Percentiles rank a stretch among this genome's conserved stretches.
These are phyloP conservation scores for Molossus alvarezi DNA, from an alignment of 2,797 vertebrate species.

Conservation along the genomic window DNA sequence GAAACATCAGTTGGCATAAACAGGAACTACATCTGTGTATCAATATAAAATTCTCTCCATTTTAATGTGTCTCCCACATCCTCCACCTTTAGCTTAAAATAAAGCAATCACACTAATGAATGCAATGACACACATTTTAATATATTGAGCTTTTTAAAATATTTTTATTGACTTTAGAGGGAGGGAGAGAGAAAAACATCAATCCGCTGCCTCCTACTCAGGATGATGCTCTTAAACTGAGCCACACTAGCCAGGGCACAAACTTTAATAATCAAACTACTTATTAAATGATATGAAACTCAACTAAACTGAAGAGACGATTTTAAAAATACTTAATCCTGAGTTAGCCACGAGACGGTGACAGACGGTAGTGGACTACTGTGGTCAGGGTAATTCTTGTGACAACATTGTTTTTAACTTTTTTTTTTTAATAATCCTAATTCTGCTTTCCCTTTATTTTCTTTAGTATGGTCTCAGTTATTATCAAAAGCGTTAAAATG, in stretches of 20 bases:
- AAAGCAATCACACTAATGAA: not conserved
- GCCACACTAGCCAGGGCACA: not conserved
- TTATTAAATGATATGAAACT: not conserved
- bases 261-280: conserved; percentile 34
- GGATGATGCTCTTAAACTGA: too few species aligned
- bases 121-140: conserved; percentile 29
- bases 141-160: not conserved
- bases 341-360: not conserved
- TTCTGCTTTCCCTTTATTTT: conserved; percentile 15
- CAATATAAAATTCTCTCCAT: not conserved
- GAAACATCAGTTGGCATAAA: not conserved
- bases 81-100: not conserved
- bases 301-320: not conserved
- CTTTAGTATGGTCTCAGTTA: not conserved
- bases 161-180: too few species aligned
- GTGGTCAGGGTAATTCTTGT: not conserved
- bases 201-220: too few species aligned
- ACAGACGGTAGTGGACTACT: not conserved
- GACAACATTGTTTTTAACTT: not conserved
- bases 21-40: not conserved
- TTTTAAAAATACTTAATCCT: conserved; percentile 10
- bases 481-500: conserved; percentile 21
- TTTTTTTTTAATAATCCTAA: not conserved
- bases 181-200: too few species aligned
- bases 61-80: not conserved